A percentile compares a stretch with the other conserved stretches of the same genome.
Evolutionary conservation across 2,888 invertebrate species (phyloP).

Genomic region (Scaptomyza caliginosa): DNA sequence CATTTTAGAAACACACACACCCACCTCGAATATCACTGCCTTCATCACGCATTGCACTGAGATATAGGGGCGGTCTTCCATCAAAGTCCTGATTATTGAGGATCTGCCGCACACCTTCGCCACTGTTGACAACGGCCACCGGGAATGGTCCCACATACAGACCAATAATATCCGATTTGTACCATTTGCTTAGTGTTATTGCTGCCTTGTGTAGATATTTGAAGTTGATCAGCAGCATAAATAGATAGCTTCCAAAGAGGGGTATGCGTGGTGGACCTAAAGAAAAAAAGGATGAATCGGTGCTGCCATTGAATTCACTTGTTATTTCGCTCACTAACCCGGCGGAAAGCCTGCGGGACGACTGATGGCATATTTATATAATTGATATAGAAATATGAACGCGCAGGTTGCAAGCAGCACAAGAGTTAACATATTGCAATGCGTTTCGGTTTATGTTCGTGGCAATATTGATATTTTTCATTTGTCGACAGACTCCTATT

Average conservation of each 20-base stretch:
- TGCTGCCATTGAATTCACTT: neutral
- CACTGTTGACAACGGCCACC: conserved; percentile 85
- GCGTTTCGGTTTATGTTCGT: conserved; percentile 15
- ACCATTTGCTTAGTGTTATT: conserved; percentile 85
- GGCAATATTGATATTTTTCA: conserved; percentile 35
- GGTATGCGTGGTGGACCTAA: conserved; percentile 87
- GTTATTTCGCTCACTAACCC: conserved; percentile 82
- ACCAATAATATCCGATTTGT: conserved; percentile 87
- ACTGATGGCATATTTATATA: conserved; percentile 83
- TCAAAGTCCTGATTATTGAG: conserved; percentile 87
- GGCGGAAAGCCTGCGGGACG: conserved; percentile 86
- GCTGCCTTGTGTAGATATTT: conserved; percentile 85
- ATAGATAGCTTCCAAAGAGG: conserved; percentile 87
- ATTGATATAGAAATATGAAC: conserved; percentile 81
- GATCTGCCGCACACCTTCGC: conserved; percentile 86
- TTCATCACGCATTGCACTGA: conserved; percentile 85
- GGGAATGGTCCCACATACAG: conserved; percentile 85
- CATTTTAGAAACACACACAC: neutral
- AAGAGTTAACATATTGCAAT: conserved; percentile 76
- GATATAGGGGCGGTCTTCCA: conserved; percentile 86
- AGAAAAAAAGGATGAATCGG: conserved; percentile 4
- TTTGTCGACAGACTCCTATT: conserved; percentile 3
- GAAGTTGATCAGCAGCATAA: conserved; percentile 85
- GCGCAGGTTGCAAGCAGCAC: conserved; percentile 81
- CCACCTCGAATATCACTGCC: conserved; percentile 76